Base-by-base conservation (phyloP, 92 coral and sea anemone species). In the Palythoa grandiflora region DNA sequence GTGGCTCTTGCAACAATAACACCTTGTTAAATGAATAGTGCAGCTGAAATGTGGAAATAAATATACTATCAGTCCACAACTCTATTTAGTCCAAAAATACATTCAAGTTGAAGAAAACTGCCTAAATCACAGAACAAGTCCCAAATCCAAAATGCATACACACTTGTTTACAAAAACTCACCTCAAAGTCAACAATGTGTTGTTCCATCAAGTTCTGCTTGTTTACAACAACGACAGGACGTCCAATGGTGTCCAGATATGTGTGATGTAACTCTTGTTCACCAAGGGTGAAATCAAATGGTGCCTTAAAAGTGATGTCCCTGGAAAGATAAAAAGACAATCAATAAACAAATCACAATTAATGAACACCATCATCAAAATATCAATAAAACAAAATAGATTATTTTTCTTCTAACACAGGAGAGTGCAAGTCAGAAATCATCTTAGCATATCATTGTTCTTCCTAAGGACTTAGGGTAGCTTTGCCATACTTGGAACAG, bases 111-210 rank as follows among this genome's bases (percentile, higher is more conserved):
- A 40, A 40, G 50, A 44, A 44, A 44, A 44, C 48, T 3, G 48
- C 48, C 50, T 44, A 44, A 44, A 44, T 44, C 50, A 44, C 50
- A 1, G 6, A 44, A 44, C 5, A 44, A 44, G 50, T 44, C 7
- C 50, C 3, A 44, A 2, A 3, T 44, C 50, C 50, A 44, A 28
- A 44, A 59, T 59, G 19, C 65, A 59, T 59, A 10, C 65, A 59
- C 19, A 44, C 50, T 44, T 44, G 50, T 13, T 59, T 59, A 15
- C n/a, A n/a, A 17, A 54, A 59, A 19, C 70, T 5, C 9, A 97
- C 99, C 97, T 93, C 98, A 91, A 97, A 97, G 88, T 97, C 99
- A 75, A 93, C 95, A 55, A 97, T 97, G 77, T 97, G 99, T 65
- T 95, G 99, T 83, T 97, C 99, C 14, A 97, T 93, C 65, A 97